These are phyloP conservation scores for Porites divaricata DNA, from an alignment of 92 coral and sea anemone species.

Conservation along the genomic window DNA sequence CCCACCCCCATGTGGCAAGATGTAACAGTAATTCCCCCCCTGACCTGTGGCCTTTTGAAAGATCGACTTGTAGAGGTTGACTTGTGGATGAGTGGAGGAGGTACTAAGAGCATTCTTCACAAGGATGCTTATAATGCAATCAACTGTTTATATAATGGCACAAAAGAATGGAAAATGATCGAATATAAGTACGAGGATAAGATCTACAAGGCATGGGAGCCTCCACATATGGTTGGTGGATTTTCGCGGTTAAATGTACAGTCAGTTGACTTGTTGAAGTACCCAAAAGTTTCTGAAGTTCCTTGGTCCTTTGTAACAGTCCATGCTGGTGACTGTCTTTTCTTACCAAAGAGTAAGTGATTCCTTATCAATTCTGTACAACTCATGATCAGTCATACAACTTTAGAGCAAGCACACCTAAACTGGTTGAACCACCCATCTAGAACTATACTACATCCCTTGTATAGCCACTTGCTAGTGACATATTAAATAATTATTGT, in stretches of 20 bases:
- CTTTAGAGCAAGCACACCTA: too few relatives aligned
- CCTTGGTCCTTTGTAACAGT: slow-evolving; percentile 87
- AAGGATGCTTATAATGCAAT: slow-evolving; percentile 98
- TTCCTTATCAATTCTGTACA: neutral
- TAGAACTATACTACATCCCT: too few relatives aligned
- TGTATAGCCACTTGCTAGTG: too few relatives aligned
- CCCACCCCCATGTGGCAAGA: slow-evolving; percentile 95
- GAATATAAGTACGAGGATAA: slow-evolving; percentile 88
- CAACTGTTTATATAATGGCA: slow-evolving; percentile 93
- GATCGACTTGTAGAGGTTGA: slow-evolving; percentile 91
- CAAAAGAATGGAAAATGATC: slow-evolving; percentile 95
- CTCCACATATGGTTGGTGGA: slow-evolving; percentile 88
- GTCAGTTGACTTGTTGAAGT: slow-evolving; percentile 75
- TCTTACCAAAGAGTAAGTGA: slow-evolving; percentile 92
- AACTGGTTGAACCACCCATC: too few relatives aligned
- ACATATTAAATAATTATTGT: too few relatives aligned
- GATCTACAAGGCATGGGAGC: slow-evolving; percentile 98
- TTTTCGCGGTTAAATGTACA: slow-evolving; percentile 78
- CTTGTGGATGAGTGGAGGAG: slow-evolving; percentile 98
- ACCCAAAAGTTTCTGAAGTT: slow-evolving; percentile 84
- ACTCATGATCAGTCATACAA: too few relatives aligned
- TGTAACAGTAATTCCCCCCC: slow-evolving; percentile 81
- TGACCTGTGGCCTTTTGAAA: slow-evolving; percentile 86
- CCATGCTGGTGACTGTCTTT: slow-evolving; percentile 91
- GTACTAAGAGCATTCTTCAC: slow-evolving; percentile 83